Evolutionary conservation across 2,797 vertebrate species (phyloP), one percentile per base, ranked within the genome.

Genomic region (Chiloscyllium punctatum): DNA sequence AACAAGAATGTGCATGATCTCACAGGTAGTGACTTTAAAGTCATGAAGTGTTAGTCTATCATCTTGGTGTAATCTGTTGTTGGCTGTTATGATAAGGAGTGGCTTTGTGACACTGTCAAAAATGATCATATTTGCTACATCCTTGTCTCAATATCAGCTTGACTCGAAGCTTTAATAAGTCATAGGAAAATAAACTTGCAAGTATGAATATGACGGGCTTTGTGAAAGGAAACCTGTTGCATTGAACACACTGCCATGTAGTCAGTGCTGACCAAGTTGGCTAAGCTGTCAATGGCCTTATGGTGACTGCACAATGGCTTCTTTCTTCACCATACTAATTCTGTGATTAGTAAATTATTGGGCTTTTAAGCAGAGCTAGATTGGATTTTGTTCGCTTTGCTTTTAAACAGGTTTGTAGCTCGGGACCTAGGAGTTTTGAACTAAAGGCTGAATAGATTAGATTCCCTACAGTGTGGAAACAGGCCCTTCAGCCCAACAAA

Each of bases 141-240:
- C 96, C 96, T 96, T 96, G 96, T 96, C 96, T 95, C 96, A 74
- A 66, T 96, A 72, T 77, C 96, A 94, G 96, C 96, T 96, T 96
- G 71, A 94, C 48, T 95, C 96, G 95, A 94, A 96, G 82, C 95
- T 96, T 94, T 66, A 27, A 27, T 62, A 33, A 57, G 23, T 96
- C 96, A 96, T 95, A 79, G 95, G 96, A 95, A 96, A 97, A 96
- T 96, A 95, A 96, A 37, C 96, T 96, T 96, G 97, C 96, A 97
- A 96, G 96, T 97, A 96, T 96, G 96, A 95, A 96, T 97, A 95
- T 97, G 97, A 96, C 97, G 66, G 21, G 21, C 18, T 48, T 21
- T 48, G 42, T 57, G 88, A n/a, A 91, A 91, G 66, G 18, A 57
- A 66, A 33, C 8, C 33, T 66, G 62, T 30, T 66, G 88, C 62